Percentiles rank a stretch among this genome's conserved stretches.
Evolutionary conservation across 2,113 vertebrate genomes (phyloP).

Genomic region (Machaerirhynchus nigripectus): DNA sequence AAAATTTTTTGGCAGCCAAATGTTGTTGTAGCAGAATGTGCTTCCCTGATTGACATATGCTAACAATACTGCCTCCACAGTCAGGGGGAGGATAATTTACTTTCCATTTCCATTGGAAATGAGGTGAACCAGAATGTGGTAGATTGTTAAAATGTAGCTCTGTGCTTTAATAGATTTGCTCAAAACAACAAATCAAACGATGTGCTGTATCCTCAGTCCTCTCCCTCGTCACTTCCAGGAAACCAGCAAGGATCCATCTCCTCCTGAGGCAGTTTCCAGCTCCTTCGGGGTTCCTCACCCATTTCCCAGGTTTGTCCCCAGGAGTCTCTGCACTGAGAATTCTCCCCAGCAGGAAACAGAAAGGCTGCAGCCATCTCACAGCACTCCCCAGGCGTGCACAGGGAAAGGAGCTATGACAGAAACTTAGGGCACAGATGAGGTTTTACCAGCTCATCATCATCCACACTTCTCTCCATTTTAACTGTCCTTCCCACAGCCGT

Average conservation of each 20-base stretch:
- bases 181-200: background rate
- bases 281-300: background rate
- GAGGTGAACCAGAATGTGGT: conserved; percentile 36
- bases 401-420: background rate
- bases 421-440: background rate
- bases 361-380: background rate
- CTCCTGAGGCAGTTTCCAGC: background rate
- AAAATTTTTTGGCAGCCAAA: conserved; percentile 34
- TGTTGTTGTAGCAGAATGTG: conserved; percentile 46
- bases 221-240: background rate
- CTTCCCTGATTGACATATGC: conserved; percentile 58
- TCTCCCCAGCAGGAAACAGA: background rate
- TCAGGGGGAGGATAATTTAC: conserved; percentile 49
- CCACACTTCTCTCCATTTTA: background rate
- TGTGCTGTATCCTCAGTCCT: background rate
- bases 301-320: background rate
- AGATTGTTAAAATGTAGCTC: background rate
- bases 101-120: conserved; percentile 62
- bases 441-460: background rate
- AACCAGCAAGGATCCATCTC: background rate
- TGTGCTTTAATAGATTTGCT: background rate
- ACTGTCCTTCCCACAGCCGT: background rate
- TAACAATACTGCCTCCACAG: conserved; percentile 53
- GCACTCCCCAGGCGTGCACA: background rate
- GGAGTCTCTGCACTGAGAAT: background rate